A percentile compares a stretch with the other conserved stretches of the same genome.
phyloP scores from a whole-genome alignment of 2,797 vertebrate species.

The Lacerta bilineata region DNA sequence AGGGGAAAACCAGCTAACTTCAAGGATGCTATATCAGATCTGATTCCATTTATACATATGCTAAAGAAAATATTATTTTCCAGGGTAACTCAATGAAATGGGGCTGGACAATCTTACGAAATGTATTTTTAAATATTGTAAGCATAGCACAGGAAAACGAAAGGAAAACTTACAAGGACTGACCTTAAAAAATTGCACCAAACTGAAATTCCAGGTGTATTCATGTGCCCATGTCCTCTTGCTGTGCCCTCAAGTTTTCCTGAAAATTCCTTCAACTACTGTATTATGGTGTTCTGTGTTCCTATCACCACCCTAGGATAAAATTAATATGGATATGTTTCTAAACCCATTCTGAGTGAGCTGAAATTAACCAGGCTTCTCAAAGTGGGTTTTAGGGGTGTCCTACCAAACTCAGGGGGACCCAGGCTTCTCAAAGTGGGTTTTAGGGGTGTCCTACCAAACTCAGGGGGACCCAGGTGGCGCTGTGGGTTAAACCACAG shows the following conservation, averaged over 20 bases:
- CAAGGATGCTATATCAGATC: neutral
- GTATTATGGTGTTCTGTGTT: no score
- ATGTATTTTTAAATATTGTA: neutral
- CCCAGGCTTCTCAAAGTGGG: no score
- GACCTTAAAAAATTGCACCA: no score
- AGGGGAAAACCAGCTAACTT: neutral
- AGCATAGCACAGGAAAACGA: neutral
- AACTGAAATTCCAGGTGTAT: neutral
- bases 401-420: neutral
- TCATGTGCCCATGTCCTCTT: no score
- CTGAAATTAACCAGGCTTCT: neutral
- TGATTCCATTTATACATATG: neutral
- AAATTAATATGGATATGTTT: neutral
- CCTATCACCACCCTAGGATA: neutral
- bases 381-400: neutral
- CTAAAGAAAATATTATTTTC: neutral
- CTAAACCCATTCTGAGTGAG: neutral
- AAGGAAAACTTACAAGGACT: neutral
- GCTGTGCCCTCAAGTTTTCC: neutral
- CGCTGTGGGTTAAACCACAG: no score
- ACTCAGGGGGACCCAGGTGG: no score
- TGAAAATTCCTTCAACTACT: neutral
- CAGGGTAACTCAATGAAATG: neutral
- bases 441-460: no score
- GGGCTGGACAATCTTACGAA: neutral